These are phyloP conservation scores for Ploceus nigricollis DNA, from an alignment of 2,113 vertebrate species.

Conservation along the genomic window DNA sequence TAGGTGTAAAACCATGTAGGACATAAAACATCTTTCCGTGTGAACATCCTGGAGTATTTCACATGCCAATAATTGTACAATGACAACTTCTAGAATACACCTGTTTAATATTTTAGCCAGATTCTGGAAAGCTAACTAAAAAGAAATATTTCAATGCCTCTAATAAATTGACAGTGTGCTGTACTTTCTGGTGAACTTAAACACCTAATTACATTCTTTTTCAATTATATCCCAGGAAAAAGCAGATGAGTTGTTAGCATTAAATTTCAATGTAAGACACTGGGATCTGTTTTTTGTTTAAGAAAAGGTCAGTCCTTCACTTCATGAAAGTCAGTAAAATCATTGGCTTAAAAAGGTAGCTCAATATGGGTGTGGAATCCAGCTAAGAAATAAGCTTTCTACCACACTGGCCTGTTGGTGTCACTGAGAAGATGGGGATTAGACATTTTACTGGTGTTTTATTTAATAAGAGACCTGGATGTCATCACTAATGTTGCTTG, in stretches of 20 bases:
- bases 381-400: not conserved
- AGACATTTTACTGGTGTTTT: not conserved
- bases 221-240: not conserved
- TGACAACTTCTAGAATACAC: not conserved
- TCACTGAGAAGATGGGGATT: not conserved
- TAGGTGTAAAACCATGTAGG: accelerated
- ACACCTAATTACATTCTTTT: not conserved
- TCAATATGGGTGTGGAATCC: not conserved
- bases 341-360: not conserved
- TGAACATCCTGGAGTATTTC: not conserved
- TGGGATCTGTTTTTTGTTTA: not conserved
- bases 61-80: not conserved
- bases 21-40: not conserved
- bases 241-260: not conserved
- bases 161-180: not conserved
- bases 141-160: not conserved
- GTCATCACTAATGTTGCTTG: not conserved
- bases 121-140: not conserved
- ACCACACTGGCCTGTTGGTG: not conserved
- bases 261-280: not conserved
- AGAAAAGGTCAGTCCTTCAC: not conserved
- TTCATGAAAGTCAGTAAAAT: not conserved
- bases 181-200: not conserved
- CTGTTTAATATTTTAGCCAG: not conserved
- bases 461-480: not conserved